phyloP scores from a whole-genome alignment of 2,888 invertebrate genomes.

The Lissonota sp. region DNA sequence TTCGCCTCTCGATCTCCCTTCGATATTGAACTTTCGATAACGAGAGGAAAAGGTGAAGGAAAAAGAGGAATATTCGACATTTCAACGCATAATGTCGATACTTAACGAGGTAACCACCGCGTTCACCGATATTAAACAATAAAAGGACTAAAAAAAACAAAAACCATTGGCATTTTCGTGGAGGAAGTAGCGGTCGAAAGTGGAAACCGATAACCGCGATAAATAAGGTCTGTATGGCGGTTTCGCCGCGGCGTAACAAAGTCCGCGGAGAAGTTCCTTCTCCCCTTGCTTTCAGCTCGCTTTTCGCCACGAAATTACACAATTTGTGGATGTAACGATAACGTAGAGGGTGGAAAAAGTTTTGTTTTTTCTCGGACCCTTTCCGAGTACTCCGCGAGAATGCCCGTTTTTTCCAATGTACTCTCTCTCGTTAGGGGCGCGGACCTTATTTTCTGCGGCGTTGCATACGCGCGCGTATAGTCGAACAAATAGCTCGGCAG shows the following conservation, averaged over 20 bases:
- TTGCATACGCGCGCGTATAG: conserved; percentile 15
- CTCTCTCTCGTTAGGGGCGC: neutral
- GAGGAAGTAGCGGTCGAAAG: conserved; percentile 41
- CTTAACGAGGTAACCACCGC: neutral
- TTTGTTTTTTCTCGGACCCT: conserved; percentile 15
- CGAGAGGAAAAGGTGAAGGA: no score
- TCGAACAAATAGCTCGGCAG: conserved; percentile 73
- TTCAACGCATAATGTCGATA: no score
- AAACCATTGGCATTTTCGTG: neutral
- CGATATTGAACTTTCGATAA: no score
- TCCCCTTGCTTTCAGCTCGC: conserved; percentile 30
- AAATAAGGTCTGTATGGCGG: conserved; percentile 70
- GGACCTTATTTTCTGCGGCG: conserved; percentile 21
- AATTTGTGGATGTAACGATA: conserved; percentile 77
- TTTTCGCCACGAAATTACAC: conserved; percentile 74
- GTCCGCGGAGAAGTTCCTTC: conserved; percentile 20
- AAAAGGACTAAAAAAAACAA: conserved; percentile 43
- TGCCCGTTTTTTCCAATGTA: conserved; percentile 1
- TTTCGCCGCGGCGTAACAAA: conserved; percentile 16
- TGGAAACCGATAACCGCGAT: conserved; percentile 75
- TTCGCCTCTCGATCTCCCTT: no score
- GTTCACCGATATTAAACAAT: conserved; percentile 38
- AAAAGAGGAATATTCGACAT: no score
- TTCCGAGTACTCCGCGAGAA: conserved; percentile 6
- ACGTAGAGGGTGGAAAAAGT: conserved; percentile 63